Evolutionary conservation across 2,888 invertebrate genomes (phyloP).

Genomic region (Oxytorus armatus): DNA sequence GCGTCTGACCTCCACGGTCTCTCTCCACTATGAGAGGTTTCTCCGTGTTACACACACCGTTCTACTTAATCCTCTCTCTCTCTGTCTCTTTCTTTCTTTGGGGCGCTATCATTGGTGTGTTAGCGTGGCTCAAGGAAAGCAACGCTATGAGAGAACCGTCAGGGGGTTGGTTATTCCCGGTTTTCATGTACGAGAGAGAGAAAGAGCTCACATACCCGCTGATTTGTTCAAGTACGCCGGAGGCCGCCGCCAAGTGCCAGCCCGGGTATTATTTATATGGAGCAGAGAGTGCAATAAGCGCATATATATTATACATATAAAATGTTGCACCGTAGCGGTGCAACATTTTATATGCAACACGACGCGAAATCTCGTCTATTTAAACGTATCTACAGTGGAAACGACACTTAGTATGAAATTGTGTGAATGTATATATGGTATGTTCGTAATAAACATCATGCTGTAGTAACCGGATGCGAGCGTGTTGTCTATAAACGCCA

Average conservation of each 20-base stretch:
- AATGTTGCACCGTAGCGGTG: slow-evolving; percentile 3
- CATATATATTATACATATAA: slow-evolving; percentile 13
- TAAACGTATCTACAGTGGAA: not conserved
- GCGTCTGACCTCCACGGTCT: slow-evolving; percentile 61
- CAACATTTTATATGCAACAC: slow-evolving; percentile 20
- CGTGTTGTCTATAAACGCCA: not conserved
- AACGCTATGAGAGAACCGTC: slow-evolving; percentile 32
- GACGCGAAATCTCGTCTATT: slow-evolving; percentile 16
- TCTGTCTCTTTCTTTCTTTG: slow-evolving; percentile 19
- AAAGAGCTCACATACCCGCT: slow-evolving; percentile 28
- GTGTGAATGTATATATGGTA: slow-evolving; percentile 7
- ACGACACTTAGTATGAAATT: slow-evolving; percentile 35
- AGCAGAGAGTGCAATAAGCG: slow-evolving; percentile 36
- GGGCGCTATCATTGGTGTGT: slow-evolving; percentile 26
- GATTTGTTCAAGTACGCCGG: slow-evolving; percentile 65
- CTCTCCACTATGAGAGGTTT: slow-evolving; percentile 31
- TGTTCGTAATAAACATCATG: not conserved
- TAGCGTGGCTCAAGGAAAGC: slow-evolving; percentile 38
- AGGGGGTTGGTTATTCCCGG: slow-evolving; percentile 37
- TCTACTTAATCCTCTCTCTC: slow-evolving; percentile 31
- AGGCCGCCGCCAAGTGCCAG: slow-evolving; percentile 60
- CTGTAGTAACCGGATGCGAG: slow-evolving; percentile 1
- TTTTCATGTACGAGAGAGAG: slow-evolving; percentile 54
- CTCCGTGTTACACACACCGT: slow-evolving; percentile 23
- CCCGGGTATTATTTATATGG: slow-evolving; percentile 58